Base-by-base conservation (phyloP, 2,888 invertebrate genomes). In the Alcis repandata region DNA sequence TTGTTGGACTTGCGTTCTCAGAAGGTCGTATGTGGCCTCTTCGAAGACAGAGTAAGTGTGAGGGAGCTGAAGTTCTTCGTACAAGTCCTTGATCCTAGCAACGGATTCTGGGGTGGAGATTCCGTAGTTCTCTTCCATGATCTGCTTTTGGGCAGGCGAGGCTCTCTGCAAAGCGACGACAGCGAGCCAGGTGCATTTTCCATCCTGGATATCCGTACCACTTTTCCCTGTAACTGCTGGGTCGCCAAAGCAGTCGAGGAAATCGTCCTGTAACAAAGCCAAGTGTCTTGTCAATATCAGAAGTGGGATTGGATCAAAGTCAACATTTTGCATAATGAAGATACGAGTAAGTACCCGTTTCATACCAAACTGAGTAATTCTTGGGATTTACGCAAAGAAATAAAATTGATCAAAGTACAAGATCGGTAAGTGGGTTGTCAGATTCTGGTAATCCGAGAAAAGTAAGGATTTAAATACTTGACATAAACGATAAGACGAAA, bases 101-200 rank as follows among this genome's bases (percentile, higher is more conserved):
- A 96, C 94, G 70, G 96, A 95, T 64, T 94, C 95, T 0, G 94
- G 91, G 71, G 97, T 96, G 57, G 94, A 85, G 49, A 92, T 90
- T 11, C 97, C 98, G 79, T 98, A 98, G 84, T 96, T 95, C 67
- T 97, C 95, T 79, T 96, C 94, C 93, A 98, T 95, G 32, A 97
- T 92, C 79, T 95, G 94, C 71, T 94, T 95, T 80, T 98, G 98
- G 4, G 94, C 91, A 0, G 95, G 94, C 49, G 94, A 95, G 0
- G 96, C 97, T 59, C 96, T 94, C 85, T 98, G 97, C 68, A 98
- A 91, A 10, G 98, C 98, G 0, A 97, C 96, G 0, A 98, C 97
- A 1, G 97, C 96, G 36, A 99, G 91, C 99, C 99, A 99, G 0
- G 98, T 96, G 89, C 99, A 99, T 91, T 99, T 99, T 36, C 98